Evolutionary conservation across 2,113 vertebrate genomes (phyloP), one percentile per base, ranked within the genome.

Genomic region (Psilopsiagon aurifrons): DNA sequence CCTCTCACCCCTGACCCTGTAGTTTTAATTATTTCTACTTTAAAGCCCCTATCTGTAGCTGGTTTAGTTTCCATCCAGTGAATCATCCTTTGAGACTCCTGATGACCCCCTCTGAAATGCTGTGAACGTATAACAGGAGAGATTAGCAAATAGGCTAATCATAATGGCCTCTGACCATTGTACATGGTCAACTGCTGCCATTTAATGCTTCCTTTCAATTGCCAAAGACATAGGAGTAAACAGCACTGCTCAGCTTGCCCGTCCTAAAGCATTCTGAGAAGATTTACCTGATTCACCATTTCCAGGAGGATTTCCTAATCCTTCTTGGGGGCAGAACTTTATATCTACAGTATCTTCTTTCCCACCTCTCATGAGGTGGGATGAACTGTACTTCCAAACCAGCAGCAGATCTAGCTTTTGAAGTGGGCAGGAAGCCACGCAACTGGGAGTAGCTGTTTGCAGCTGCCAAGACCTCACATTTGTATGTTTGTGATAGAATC

Each of bases 391-490:
- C 43, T 69, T 68, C 83, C 91, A 88, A 60, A 44, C 43, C 69
- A 23, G 1, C 59, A 33, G 73, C 52, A 79, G 75, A 71, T 17
- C 46, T 78, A 62, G n/a, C 41, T 13, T 62, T 69, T 2, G 3
- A 37, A 3, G 25, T 3, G 73, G 83, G 89, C 95, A 86, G 77
- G 63, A 55, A 79, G 90, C 93, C 91, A 49, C 2, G 20, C 52
- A 81, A 43, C 66, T 49, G 75, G 82, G 78, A 83, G 88, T 41
- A 67, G 55, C 69, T 73, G 23, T 9, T 29, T 1, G 18, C 86
- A 83, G 69, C 77, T 96, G 95, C 95, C 92, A 92, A 79, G 75
- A 90, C 86, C 95, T 97, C 92, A 54, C 80, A 67, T 95, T 71
- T 90, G 33, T 81, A 80, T 44, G 84, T 88, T 37, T 60, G 79